phyloP scores from a whole-genome alignment of 2,888 invertebrate species.

The Melieria crassipennis region DNA sequence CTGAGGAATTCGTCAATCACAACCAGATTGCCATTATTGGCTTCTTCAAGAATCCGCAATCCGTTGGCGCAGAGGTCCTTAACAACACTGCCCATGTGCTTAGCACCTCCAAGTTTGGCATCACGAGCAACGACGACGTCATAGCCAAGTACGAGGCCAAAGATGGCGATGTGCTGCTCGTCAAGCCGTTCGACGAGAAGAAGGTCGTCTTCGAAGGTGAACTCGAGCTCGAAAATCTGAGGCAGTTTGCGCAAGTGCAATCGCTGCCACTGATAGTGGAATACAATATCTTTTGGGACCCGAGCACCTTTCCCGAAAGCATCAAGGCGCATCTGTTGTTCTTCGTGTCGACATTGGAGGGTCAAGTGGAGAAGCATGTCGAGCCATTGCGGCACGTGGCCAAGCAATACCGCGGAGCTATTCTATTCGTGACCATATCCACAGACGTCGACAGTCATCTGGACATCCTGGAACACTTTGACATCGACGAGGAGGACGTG shows the following conservation, averaged over 20 bases:
- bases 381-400: slow-evolving; percentile 85
- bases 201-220: slow-evolving; percentile 79
- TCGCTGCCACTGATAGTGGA: slow-evolving; percentile 92
- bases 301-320: slow-evolving; percentile 97
- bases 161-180: slow-evolving; percentile 83
- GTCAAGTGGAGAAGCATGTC: slow-evolving; percentile 82
- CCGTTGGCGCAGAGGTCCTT: slow-evolving; percentile 86
- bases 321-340: slow-evolving; percentile 96
- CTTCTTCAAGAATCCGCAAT: slow-evolving; percentile 86
- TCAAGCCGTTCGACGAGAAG: slow-evolving; percentile 95
- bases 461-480: slow-evolving; percentile 99
- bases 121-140: slow-evolving; percentile 82
- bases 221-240: slow-evolving; percentile 73
- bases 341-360: slow-evolving; percentile 92
- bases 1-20: slow-evolving; percentile 83
- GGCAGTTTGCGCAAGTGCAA: slow-evolving; percentile 84
- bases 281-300: slow-evolving; percentile 97
- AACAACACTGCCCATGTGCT: slow-evolving; percentile 79
- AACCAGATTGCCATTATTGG: slow-evolving; percentile 85
- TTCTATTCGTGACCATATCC: slow-evolving; percentile 95
- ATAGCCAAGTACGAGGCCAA: slow-evolving; percentile 82
- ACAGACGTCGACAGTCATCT: slow-evolving; percentile 95
- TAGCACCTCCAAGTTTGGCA: slow-evolving; percentile 90
- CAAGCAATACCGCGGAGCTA: slow-evolving; percentile 88
- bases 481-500: slow-evolving; percentile 93